A percentile compares a stretch with the other conserved stretches of the same genome.
Evolutionary conservation across 2,888 invertebrate genomes (phyloP).

Genomic region (Bombylius discolor): DNA sequence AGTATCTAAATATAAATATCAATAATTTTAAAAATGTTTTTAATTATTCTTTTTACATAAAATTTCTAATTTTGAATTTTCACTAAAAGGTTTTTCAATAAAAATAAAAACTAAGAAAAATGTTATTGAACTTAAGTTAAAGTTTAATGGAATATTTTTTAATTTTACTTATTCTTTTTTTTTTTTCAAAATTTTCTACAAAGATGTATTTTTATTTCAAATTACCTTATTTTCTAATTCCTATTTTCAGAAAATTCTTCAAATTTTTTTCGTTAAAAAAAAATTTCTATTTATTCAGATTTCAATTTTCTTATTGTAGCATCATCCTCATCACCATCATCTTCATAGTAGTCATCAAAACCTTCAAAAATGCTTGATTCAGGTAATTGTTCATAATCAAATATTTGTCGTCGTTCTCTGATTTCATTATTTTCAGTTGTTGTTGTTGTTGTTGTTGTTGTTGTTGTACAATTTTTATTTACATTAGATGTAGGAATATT

Average conservation of each 20-base stretch:
- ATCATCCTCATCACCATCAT: conserved; percentile 3
- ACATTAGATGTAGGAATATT: background rate
- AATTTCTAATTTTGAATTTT: too few relatives aligned
- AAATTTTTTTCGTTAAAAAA: too few relatives aligned
- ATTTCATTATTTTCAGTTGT: conserved; percentile 24
- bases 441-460: too few relatives aligned
- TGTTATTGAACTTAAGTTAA: too few relatives aligned
- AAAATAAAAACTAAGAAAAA: too few relatives aligned
- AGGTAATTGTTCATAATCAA: conserved; percentile 34
- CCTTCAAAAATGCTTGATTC: conserved; percentile 24
- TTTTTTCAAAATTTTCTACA: background rate
- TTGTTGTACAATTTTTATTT: background rate
- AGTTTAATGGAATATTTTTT: too few relatives aligned
- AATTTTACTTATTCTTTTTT: background rate
- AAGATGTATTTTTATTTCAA: background rate
- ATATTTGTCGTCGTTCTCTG: conserved; percentile 28
- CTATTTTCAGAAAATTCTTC: too few relatives aligned
- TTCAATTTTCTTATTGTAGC: background rate
- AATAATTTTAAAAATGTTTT: too few relatives aligned
- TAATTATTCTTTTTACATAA: too few relatives aligned
- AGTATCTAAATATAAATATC: too few relatives aligned
- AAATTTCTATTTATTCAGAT: background rate
- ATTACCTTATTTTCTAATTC: background rate
- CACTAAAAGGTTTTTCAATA: too few relatives aligned
- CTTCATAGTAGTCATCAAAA: conserved; percentile 5